phyloP scores from a whole-genome alignment of 1,140 invertebrate genomes.

The Magallana angulata region DNA sequence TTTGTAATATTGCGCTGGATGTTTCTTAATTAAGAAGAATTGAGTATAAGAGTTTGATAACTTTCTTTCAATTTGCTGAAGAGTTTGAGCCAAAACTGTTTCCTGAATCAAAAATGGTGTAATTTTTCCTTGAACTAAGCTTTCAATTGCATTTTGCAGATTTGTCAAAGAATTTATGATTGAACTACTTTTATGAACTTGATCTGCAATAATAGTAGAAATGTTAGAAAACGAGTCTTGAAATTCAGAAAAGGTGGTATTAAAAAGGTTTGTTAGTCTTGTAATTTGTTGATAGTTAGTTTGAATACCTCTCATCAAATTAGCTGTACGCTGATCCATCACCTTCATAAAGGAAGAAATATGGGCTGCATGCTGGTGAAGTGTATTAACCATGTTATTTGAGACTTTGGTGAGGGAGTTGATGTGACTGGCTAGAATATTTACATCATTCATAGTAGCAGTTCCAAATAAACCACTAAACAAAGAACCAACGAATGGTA shows the following conservation, averaged over 20 bases:
- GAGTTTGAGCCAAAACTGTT: neutral
- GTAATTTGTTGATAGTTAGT: constrained; percentile 17
- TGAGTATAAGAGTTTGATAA: constrained; percentile 20
- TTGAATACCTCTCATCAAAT: constrained; percentile 44
- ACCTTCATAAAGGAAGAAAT: constrained; percentile 45
- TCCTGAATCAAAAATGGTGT: constrained; percentile 42
- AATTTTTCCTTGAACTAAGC: constrained; percentile 40
- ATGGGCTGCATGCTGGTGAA: constrained; percentile 43
- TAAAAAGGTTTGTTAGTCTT: constrained; percentile 41
- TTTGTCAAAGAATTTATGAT: constrained; percentile 20
- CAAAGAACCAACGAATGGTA: constrained; percentile 41
- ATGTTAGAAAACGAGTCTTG: constrained; percentile 41
- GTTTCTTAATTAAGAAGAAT: constrained; percentile 39
- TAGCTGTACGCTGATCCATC: constrained; percentile 39
- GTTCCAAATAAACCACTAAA: constrained; percentile 49
- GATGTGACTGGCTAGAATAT: constrained; percentile 43
- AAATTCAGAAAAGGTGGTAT: constrained; percentile 33
- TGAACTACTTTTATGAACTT: constrained; percentile 40
- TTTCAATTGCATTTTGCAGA: constrained; percentile 38
- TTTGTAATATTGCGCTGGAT: constrained; percentile 42
- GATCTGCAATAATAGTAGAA: constrained; percentile 13
- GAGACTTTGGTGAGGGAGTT: constrained; percentile 37
- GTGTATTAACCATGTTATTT: neutral
- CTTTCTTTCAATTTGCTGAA: constrained; percentile 21
- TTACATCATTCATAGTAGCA: constrained; percentile 48